Evolutionary conservation across 2,113 vertebrate genomes (phyloP), one percentile per base, ranked within the genome.

Genomic region (Panurus biarmicus): DNA sequence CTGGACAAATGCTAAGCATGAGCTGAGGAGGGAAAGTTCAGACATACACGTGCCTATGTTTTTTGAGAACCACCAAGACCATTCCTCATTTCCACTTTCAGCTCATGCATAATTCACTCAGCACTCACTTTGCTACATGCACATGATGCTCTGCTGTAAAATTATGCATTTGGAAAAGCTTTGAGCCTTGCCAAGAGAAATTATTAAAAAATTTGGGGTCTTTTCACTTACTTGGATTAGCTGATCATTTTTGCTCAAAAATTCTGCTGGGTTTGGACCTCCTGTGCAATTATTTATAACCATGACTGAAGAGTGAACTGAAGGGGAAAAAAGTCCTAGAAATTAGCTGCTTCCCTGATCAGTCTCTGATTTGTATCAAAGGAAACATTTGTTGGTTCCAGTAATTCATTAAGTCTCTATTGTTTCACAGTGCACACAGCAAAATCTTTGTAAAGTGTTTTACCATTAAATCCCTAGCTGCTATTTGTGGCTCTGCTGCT

Each of bases 401-500:
- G 65, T 79, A 94, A 87, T 92, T 92, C 86, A 85, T 90, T 95
- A 94, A 57, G 48, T 94, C 71, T 71, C 82, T 57, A 56, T 90
- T 94, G 91, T 93, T 93, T 95, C 66, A 86, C 72, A 91, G 28
- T 29, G 56, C 58, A 67, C 51, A 45, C 54, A 80, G 64, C 76
- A 94, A 65, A 94, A 95, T 61, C 88, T 84, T 64, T 72, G 62
- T 70, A 42, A 72, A 91, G 93, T 76, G 50, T 87, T 85, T 64
- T 89, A 53, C 79, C 92, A 79, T 93, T 95, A 93, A 86, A 92
- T 87, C 90, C 60, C 81, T 85, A 91, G 87, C 72, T 87, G 75
- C 91, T 97, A 90, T 90, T 93, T 92, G 89, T 81, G 82, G 56
- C 82, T 90, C 31, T 87, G 64, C 72, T 35, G 51, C 42, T 95